Conservation (phyloP, 2,888 invertebrate species). For the Lepidocyrtoides sp. region DNA sequence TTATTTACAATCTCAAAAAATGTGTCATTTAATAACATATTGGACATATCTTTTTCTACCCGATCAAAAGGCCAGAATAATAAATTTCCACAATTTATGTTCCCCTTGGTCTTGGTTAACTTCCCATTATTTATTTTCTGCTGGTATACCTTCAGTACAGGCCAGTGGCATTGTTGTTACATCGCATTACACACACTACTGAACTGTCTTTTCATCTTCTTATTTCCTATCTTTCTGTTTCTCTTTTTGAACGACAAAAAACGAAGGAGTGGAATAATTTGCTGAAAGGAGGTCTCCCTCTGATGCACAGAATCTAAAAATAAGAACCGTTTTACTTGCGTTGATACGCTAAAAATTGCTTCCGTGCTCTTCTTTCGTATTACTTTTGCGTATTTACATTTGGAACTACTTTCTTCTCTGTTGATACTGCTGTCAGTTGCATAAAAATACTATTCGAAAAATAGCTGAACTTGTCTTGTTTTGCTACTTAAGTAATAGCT, state of each 20-base stretch:
- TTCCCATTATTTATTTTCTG: too few species aligned
- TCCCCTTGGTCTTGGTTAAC: too few species aligned
- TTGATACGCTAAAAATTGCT: conserved; percentile 46
- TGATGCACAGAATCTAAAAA: conserved; percentile 73
- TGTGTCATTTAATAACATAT: too few species aligned
- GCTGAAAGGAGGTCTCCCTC: conserved; percentile 77
- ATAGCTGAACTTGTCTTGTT: neutral
- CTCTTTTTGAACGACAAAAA: neutral
- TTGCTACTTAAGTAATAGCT: too few species aligned
- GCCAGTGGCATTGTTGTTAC: conserved; percentile 63
- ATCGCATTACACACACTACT: conserved; percentile 20
- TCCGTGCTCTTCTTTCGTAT: conserved; percentile 38
- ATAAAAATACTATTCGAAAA: neutral
- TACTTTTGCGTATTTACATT: conserved; percentile 14
- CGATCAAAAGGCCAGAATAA: too few species aligned
- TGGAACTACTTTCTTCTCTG: conserved; percentile 2
- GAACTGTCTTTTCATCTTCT: conserved; percentile 36
- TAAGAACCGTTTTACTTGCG: conserved; percentile 61
- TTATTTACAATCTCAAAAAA: too few species aligned
- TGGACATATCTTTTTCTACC: too few species aligned
- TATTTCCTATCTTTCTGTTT: neutral
- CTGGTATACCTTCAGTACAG: conserved; percentile 51
- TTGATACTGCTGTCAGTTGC: conserved; percentile 27
- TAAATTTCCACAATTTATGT: too few species aligned
- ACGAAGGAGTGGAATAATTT: conserved; percentile 33